These are phyloP conservation scores for Hypotaenidia okinawae DNA, from an alignment of 2,797 vertebrate species.

Conservation along the genomic window DNA sequence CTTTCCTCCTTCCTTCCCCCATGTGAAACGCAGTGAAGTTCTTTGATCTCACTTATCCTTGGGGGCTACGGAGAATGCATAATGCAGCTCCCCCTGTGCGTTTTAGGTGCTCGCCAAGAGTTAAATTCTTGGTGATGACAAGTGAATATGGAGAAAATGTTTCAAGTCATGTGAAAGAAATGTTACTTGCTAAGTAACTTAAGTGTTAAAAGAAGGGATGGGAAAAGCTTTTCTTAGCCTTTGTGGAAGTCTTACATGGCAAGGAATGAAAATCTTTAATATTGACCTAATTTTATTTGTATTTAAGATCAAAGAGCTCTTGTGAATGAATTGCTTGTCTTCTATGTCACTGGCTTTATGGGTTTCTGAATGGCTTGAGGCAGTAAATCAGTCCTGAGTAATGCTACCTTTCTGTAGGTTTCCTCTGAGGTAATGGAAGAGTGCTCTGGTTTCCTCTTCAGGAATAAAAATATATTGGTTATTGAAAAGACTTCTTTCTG, in stretches of 20 bases:
- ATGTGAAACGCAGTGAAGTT: neutral
- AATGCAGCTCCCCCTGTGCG: fast-evolving
- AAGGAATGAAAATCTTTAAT: constrained; percentile 62
- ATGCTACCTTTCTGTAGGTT: constrained; percentile 39
- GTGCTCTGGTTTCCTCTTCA: constrained; percentile 11
- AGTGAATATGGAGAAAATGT: constrained; percentile 17
- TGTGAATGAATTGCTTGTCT: constrained; percentile 59
- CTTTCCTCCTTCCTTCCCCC: neutral
- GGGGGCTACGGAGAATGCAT: neutral
- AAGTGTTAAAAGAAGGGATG: constrained; percentile 24
- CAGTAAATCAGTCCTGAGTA: constrained; percentile 39
- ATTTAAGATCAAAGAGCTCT: constrained; percentile 48
- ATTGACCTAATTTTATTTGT: constrained; percentile 63
- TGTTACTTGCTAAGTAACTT: constrained; percentile 43
- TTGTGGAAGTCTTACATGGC: constrained; percentile 25
- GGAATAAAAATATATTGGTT: neutral
- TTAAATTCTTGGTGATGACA: constrained; percentile 6
- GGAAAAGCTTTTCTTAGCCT: constrained; percentile 12
- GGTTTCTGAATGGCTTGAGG: constrained; percentile 47
- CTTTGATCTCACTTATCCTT: neutral
- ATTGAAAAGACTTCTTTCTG: neutral
- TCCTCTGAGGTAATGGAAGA: constrained; percentile 44
- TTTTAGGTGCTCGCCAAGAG: neutral
- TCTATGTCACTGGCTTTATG: constrained; percentile 22
- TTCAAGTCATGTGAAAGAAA: constrained; percentile 57